Evolutionary conservation across 2,113 vertebrate genomes (phyloP), one percentile per base, ranked within the genome.

Genomic region (Cyanoderma ruficeps): DNA sequence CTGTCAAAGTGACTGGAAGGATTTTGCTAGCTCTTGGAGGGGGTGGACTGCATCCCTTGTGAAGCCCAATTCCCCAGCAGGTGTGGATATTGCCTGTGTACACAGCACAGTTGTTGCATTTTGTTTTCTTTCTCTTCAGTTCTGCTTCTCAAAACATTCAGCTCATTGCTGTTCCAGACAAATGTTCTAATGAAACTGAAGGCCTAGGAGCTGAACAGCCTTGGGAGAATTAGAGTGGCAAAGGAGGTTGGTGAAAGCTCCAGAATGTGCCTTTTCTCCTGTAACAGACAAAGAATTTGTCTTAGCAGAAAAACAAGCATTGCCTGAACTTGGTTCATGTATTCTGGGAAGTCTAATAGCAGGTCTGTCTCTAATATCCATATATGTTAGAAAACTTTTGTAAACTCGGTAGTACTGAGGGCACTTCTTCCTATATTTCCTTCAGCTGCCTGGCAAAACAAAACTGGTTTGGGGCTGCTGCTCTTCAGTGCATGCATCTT

Each of bases 171-270:
- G 52, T n/a, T 44, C 39, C 64, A 78, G 25, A 52, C 3, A 78
- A 80, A 41, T n/a, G 4, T 80, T 90, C 25, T 42, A 50, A 37
- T 24, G 20, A 83, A 90, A 37, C 21, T 46, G 18, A 93, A 79
- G 14, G 11, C 59, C 15, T 0, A 0, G 46, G 39, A 83, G 13
- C 53, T 72, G 49, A 76, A 64, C 3, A 27, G 49, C 30, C 20
- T 53, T 69, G 41, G 37, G 49, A 83, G 21, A 56, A 56, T n/a
- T 39, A 42, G 9, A 5, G 14, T 33, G 42, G 20, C 1, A 4
- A 77, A 72, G 17, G 13, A 69, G 85, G 8, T 27, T 2, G 1
- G 61, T 20, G 4, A 22, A 81, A 80, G 23, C 10, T 90, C 23
- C 55, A 63, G 35, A 88, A 83, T 65, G 14, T 53, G 42, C n/a